These are phyloP conservation scores for Ganaspis brasiliensis DNA, from an alignment of 2,888 invertebrate species.

Conservation along the genomic window DNA sequence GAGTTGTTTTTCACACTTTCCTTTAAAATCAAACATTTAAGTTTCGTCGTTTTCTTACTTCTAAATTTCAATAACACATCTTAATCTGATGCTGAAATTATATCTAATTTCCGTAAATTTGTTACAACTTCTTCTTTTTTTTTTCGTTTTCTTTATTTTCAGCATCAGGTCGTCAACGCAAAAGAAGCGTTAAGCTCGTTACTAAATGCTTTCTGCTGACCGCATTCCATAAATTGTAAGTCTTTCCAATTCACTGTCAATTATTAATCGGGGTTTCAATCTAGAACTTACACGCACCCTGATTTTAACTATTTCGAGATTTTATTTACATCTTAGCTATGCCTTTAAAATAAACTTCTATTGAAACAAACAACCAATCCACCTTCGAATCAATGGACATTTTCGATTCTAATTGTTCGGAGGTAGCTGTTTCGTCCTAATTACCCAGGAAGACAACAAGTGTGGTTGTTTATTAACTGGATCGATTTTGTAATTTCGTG, in stretches of 20 bases:
- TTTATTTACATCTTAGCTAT: slow-evolving; percentile 33
- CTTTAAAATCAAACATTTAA: not conserved
- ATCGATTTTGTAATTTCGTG: not conserved
- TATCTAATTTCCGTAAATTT: too few relatives aligned
- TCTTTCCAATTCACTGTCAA: not conserved
- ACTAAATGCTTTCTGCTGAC: slow-evolving; percentile 13
- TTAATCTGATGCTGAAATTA: too few relatives aligned
- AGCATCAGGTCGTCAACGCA: too few relatives aligned
- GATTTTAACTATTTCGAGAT: not conserved
- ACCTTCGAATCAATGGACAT: slow-evolving; percentile 28
- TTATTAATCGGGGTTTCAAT: slow-evolving; percentile 18
- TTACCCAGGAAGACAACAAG: slow-evolving; percentile 35
- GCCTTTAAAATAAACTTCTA: slow-evolving; percentile 1
- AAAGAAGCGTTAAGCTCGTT: slow-evolving; percentile 2
- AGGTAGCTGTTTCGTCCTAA: slow-evolving; percentile 40
- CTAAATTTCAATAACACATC: not conserved
- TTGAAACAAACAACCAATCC: slow-evolving; percentile 21
- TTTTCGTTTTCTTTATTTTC: not conserved
- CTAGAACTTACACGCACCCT: slow-evolving; percentile 32
- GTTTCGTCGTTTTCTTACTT: not conserved
- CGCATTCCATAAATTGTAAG: slow-evolving; percentile 8
- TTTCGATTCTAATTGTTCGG: slow-evolving; percentile 25
- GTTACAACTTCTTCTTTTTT: too few relatives aligned
- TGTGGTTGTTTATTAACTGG: slow-evolving; percentile 18
- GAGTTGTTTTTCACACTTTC: not conserved